phyloP scores from a whole-genome alignment of 2,113 vertebrate genomes.

The Tichodroma muraria region DNA sequence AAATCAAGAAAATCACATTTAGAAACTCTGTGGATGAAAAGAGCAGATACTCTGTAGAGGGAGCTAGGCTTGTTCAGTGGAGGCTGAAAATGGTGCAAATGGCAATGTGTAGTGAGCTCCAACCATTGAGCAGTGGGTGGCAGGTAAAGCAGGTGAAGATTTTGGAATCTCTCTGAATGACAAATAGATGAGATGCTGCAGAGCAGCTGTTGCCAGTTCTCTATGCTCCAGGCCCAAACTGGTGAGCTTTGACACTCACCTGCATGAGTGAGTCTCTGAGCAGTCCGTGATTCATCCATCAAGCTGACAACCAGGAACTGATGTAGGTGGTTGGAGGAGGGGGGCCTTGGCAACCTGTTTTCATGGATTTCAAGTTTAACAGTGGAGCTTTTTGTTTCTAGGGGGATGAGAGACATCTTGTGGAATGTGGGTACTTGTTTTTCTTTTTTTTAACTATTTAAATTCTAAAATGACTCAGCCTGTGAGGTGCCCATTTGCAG shows the following conservation, averaged over 20 bases:
- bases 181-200: neutral
- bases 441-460: neutral
- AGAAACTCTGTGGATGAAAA: neutral
- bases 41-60: neutral
- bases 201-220: neutral
- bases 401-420: conserved; percentile 8
- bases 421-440: neutral
- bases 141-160: neutral
- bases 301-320: neutral
- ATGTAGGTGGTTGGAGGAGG: neutral
- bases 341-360: neutral
- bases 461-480: neutral
- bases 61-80: neutral
- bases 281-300: neutral
- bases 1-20: neutral
- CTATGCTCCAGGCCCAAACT: neutral
- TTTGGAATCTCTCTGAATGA: neutral
- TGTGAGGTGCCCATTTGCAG: neutral
- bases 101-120: neutral
- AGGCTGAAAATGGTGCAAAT: neutral
- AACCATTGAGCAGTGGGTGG: neutral
- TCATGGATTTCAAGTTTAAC: neutral
- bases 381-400: conserved; percentile 10
- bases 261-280: neutral
- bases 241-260: neutral